Evolutionary conservation across 2,113 vertebrate species (phyloP), one percentile per base, ranked within the genome.

Genomic region (Oncorhynchus mykiss): DNA sequence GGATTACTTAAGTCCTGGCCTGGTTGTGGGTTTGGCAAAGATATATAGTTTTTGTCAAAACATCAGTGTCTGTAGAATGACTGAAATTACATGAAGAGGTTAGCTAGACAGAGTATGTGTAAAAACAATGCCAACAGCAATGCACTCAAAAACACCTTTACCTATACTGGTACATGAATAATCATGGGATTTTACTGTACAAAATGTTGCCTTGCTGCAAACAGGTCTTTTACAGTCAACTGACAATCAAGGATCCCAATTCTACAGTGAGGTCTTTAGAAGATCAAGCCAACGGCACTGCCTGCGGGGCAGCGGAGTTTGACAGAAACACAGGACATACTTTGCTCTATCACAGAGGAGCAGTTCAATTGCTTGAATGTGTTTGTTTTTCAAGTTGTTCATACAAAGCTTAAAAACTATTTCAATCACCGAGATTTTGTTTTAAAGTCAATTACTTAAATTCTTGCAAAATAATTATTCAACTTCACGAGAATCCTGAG

Each of bases 401-500:
- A 88, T 92, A 90, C 80, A 93, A 91, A 92, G 83, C 92, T 88
- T 89, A 85, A 90, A 92, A 92, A 88, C 90, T 82, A 89, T 84
- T 88, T 87, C 0, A 25, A 85, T 86, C 88, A 84, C 82, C 77
- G 85, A 77, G 75, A 86, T 89, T 91, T 91, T 79, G 88, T 92
- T 92, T 80, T 88, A 75, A 89, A 91, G 91, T 86, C 74, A 86
- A 86, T 88, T 83, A 90, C 85, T 90, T 82, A 86, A 39, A 88
- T 84, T 88, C 86, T 86, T 88, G 81, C 85, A 89, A 92, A 91
- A 87, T 84, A 91, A 91, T 84, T 85, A 77, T 85, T 89, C 75
- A 89, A 86, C 88, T 92, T 88, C 82, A 83, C 78, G 72, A 91
- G 92, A 95, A 95, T 96, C 97, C 97, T 99, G 96, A 99, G 96